A percentile compares a stretch with the other conserved stretches of the same genome.
phyloP scores from a whole-genome alignment of 2,888 invertebrate genomes.

The Rhodophaea formosa region DNA sequence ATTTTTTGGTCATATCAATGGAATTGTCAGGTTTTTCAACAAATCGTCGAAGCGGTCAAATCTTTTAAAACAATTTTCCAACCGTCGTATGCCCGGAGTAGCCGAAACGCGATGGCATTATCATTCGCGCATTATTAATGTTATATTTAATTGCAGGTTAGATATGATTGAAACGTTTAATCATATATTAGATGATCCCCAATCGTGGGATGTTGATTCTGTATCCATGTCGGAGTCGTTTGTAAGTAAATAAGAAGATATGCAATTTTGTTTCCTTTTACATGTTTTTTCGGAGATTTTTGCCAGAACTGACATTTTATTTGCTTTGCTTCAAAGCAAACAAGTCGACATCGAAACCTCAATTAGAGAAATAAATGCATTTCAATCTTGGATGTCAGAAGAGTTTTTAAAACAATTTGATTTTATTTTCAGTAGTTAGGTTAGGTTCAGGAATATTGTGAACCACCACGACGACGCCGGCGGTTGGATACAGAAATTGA shows the following conservation, averaged over 20 bases:
- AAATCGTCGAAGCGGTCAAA: no score
- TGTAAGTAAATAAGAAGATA: constrained; percentile 16
- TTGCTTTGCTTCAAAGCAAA: constrained; percentile 16
- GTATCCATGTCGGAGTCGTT: not conserved
- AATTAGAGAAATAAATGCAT: constrained; percentile 15
- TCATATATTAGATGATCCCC: constrained; percentile 13
- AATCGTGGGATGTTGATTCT: constrained; percentile 19
- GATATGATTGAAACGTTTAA: not conserved
- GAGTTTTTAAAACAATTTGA: constrained; percentile 14
- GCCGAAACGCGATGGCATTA: no score
- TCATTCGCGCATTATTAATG: constrained; percentile 20
- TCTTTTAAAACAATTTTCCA: no score
- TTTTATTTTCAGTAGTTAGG: constrained; percentile 9
- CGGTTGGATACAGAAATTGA: constrained; percentile 9
- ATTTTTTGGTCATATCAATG: no score
- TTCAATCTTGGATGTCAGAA: constrained; percentile 17
- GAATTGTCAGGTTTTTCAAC: no score
- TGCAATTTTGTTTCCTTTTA: constrained; percentile 21
- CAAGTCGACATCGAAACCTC: constrained; percentile 21
- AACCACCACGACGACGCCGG: constrained; percentile 11
- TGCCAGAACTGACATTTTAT: constrained; percentile 18
- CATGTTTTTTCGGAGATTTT: constrained; percentile 22
- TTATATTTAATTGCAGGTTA: constrained; percentile 19
- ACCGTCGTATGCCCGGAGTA: no score
- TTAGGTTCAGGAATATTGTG: constrained; percentile 8